A percentile compares a stretch with the other conserved stretches of the same genome.
Evolutionary conservation across 2,888 invertebrate species (phyloP).

Genomic region (Agonum fuliginosum): DNA sequence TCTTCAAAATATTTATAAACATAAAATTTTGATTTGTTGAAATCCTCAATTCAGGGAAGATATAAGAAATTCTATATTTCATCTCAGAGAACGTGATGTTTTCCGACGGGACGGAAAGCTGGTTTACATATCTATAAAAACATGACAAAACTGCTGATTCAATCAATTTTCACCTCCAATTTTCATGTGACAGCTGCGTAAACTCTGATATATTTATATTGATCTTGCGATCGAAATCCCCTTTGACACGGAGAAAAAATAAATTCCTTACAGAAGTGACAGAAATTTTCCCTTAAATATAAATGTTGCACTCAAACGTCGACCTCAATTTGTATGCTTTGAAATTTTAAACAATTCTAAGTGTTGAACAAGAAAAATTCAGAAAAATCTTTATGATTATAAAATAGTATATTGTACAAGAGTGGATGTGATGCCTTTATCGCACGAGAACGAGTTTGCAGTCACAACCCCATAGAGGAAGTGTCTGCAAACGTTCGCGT

Average conservation of each 20-base stretch:
- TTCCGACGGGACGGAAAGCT: not conserved
- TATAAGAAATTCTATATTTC: slow-evolving; percentile 31
- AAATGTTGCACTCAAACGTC: no score
- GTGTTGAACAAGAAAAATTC: no score
- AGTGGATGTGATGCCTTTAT: no score
- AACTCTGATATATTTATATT: slow-evolving; percentile 34
- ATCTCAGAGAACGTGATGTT: slow-evolving; percentile 7
- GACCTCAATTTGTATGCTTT: no score
- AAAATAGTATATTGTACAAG: no score
- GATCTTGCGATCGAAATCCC: not conserved
- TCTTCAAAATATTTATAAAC: slow-evolving; percentile 15
- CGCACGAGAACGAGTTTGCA: no score
- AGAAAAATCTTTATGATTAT: no score
- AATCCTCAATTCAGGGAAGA: slow-evolving; percentile 8
- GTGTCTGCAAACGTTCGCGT: no score
- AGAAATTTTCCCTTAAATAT: no score
- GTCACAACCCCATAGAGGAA: no score
- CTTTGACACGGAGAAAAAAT: not conserved
- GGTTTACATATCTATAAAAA: slow-evolving; percentile 46
- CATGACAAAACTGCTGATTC: slow-evolving; percentile 45
- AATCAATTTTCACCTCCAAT: slow-evolving; percentile 39
- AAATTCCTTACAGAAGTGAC: not conserved
- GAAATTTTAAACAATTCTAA: no score
- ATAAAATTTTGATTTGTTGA: slow-evolving; percentile 1
- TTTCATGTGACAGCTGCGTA: slow-evolving; percentile 17